Percentiles rank a stretch among this genome's conserved stretches.
phyloP scores from a whole-genome alignment of 2,113 vertebrate species.

The Diadophis punctatus region DNA sequence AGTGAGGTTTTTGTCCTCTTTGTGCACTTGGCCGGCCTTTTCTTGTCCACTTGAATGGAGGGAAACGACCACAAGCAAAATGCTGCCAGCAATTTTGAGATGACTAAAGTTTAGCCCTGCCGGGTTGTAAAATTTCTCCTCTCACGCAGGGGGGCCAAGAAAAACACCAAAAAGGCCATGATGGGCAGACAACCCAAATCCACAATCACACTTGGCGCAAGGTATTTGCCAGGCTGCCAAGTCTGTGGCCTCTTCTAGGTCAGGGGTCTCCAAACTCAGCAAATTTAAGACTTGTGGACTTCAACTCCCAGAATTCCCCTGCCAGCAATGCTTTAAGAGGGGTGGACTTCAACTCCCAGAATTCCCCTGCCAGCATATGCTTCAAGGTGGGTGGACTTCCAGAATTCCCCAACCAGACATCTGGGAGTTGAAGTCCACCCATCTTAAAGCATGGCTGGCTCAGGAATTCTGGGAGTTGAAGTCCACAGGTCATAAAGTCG shows the following conservation, averaged over 20 bases:
- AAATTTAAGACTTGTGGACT: neutral
- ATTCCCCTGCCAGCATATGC: too few species aligned
- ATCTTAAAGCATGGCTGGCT: neutral
- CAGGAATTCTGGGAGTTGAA: neutral
- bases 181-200: neutral
- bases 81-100: neutral
- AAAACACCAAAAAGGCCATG: conserved; percentile 26
- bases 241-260: neutral
- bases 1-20: neutral
- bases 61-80: neutral
- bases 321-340: too few species aligned
- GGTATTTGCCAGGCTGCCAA: neutral
- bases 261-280: neutral
- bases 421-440: too few species aligned
- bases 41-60: neutral
- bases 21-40: neutral
- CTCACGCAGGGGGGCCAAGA: neutral
- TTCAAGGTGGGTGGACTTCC: too few species aligned
- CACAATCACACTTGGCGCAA: neutral
- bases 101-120: neutral
- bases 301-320: too few species aligned
- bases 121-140: neutral
- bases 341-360: too few species aligned
- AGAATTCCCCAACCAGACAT: too few species aligned
- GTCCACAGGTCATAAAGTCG: neutral